Base-by-base conservation (phyloP, 2,888 invertebrate genomes). In the Torymus auratus region DNA sequence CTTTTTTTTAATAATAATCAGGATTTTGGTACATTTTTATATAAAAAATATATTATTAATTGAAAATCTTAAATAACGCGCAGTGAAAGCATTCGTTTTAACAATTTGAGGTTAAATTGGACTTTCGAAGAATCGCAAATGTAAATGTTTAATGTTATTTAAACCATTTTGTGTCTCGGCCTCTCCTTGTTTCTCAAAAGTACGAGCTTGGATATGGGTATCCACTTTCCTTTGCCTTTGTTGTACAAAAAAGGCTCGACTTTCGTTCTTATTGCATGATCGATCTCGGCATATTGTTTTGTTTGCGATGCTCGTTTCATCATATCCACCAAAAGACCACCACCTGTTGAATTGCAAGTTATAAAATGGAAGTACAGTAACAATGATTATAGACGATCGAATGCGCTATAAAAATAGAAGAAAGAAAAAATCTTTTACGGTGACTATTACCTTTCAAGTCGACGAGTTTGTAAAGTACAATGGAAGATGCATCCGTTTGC, bases 191-290 rank as follows among this genome's bases (percentile, higher is more conserved):
- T 98, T 84, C 98, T 92, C 74, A 96, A 91, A 75, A 98, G 92
- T 2, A 99, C 97, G 76, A 99, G 91, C 88, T 97, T 96, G 0
- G 96, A 95, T 85, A 98, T 95, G 0, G 98, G 97, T 86, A 99
- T 95, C 91, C 97, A 95, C 79, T 96, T 95, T 0, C 99, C 99
- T 86, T 95, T 94, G 2, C 99, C 99, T 88, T 95, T 96, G 89
- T 98, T 98, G 91, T 99, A 99, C 23, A 99, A 92, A 91, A 97
- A 98, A 0, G 97, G 97, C 86, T 96, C 96, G 14, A 98, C 96
- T 89, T 97, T 96, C 0, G 96, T 96, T 90, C 96, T 95, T 78
- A 99, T 97, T 0, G 96, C 96, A 89, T 97, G 96, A 91, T 98
- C 98, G 82, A 98, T 93, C 91, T 98, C 97, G 0, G 96, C 96